Evolutionary conservation across 2,113 vertebrate species (phyloP), one percentile per base, ranked within the genome.

Genomic region (Syngnathoides biaculeatus): DNA sequence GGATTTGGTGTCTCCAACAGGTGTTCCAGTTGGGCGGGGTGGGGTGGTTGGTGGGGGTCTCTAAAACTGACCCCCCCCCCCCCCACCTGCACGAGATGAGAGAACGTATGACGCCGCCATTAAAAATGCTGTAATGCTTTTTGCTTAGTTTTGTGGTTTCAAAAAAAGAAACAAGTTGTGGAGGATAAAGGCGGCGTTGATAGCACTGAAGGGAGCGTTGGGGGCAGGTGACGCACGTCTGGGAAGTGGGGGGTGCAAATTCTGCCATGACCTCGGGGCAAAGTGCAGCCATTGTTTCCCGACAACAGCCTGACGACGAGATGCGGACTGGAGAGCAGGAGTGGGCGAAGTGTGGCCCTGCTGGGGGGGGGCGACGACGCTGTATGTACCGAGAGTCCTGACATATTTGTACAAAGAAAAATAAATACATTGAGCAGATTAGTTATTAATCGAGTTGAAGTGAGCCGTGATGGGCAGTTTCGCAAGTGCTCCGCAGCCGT

Each of bases 1-100:
- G 84, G 82, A 87, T 89, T 89, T 86, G 82, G 84, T 88, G 80
- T 90, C 88, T 84, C 84, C 83, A 89, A 90, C 89, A 90, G 89
- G 89, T 90, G 89, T 87, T 89, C 69, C 26, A 68, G 77, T 80
- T 79, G 75, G 62, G 61, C 78, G 75, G 62, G 61, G 39, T 4
- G 57, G 26, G 71, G 82, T 81, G 74, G 72, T 63, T 81, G 74
- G 70, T 63, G 43, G 47, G 75, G 81, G 59, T 61, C 38, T 75
- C 64, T 68, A 65, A 67, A 86, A 79, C 70, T 74, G n/a, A n/a
- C n/a, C n/a, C 67, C 71, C 40, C 69, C 48, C 61, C 59, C 57
- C 61, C 85, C 69, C 74, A 59, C 56, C 59, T 62, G 69, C 48
- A 53, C 52, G 24, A 68, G 24, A 64, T 47, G 40, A 42, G 10